A percentile compares a stretch with the other conserved stretches of the same genome.
These are phyloP conservation scores for Drosophila austrosaltans DNA, from an alignment of 2,888 invertebrate genomes.

Conservation along the genomic window DNA sequence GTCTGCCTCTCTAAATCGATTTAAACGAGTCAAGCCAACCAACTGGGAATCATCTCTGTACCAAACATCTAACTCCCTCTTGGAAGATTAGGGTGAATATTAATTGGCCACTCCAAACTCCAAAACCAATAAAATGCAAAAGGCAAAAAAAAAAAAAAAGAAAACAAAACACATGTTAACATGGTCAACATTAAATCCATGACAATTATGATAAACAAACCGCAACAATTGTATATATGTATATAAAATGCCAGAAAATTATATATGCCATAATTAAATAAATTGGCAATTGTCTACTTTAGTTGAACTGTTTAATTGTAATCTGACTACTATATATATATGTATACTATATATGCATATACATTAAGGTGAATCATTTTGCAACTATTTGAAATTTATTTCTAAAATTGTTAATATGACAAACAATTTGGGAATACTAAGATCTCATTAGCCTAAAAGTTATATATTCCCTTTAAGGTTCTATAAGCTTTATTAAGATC, in stretches of 20 bases:
- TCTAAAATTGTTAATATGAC: too few relatives aligned
- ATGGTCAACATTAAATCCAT: constrained; percentile 45
- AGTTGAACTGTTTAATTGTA: constrained; percentile 6
- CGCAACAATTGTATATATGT: constrained; percentile 54
- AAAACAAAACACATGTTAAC: constrained; percentile 14
- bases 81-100: constrained; percentile 27
- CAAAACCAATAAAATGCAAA: too few relatives aligned
- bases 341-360: too few relatives aligned
- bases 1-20: constrained; percentile 61
- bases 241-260: constrained; percentile 11
- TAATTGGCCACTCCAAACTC: background rate
- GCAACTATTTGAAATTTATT: too few relatives aligned
- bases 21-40: constrained; percentile 65
- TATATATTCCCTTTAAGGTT: too few relatives aligned
- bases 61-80: background rate
- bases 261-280: constrained; percentile 54
- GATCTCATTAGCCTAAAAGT: too few relatives aligned
- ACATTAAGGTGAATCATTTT: too few relatives aligned
- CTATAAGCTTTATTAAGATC: too few relatives aligned
- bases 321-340: background rate
- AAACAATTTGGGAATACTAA: too few relatives aligned
- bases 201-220: constrained; percentile 55
- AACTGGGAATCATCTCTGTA: constrained; percentile 7
- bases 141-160: background rate
- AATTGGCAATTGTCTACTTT: constrained; percentile 23